Percentiles rank a stretch among this genome's conserved stretches.
phyloP scores from a whole-genome alignment of 2,888 invertebrate genomes.

The Drosophila phalerata region DNA sequence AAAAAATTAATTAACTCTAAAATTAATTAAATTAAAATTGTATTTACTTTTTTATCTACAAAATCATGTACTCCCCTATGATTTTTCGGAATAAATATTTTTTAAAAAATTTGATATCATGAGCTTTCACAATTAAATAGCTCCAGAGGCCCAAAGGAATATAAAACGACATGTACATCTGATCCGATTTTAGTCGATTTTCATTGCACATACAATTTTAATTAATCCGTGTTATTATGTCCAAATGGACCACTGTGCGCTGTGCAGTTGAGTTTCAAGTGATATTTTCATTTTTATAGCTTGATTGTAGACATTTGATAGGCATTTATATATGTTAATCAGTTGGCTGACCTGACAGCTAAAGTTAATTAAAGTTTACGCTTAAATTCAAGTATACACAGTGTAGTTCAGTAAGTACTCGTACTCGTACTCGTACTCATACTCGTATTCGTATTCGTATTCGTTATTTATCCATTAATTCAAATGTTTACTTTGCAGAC shows the following conservation, averaged over 20 bases:
- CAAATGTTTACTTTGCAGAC: slow-evolving; percentile 57
- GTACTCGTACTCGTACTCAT: neutral
- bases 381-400: slow-evolving; percentile 39
- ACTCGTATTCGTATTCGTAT: neutral
- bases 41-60: too few species aligned
- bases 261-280: slow-evolving; percentile 26
- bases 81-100: too few species aligned
- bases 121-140: too few species aligned
- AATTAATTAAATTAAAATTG: too few species aligned
- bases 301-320: slow-evolving; percentile 76
- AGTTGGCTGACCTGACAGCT: slow-evolving; percentile 71
- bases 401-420: neutral
- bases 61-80: too few species aligned
- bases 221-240: neutral
- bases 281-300: slow-evolving; percentile 72
- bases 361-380: slow-evolving; percentile 75
- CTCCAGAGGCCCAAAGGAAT: too few species aligned
- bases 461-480: slow-evolving; percentile 66
- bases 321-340: slow-evolving; percentile 78
- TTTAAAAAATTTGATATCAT: too few species aligned
- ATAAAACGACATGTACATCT: too few species aligned
- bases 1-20: too few species aligned
- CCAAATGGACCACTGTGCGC: slow-evolving; percentile 4
- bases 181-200: too few species aligned
- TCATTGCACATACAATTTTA: too few species aligned